These are phyloP conservation scores for Platyrinchus mystaceus DNA, from an alignment of 2,797 vertebrate genomes.

Conservation along the genomic window DNA sequence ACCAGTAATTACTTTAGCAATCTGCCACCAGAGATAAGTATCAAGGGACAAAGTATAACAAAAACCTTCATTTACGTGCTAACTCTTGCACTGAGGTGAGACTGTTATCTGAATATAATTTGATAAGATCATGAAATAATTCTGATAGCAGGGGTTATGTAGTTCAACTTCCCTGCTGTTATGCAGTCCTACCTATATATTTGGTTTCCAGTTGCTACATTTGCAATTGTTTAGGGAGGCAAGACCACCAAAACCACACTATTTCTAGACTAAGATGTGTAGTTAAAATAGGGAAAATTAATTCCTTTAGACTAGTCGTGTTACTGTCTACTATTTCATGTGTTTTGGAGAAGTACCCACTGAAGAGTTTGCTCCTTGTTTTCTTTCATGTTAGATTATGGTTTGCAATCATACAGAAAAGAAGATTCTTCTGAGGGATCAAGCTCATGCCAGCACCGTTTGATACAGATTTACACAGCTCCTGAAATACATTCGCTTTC, in stretches of 20 bases:
- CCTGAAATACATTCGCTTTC: conserved; percentile 75
- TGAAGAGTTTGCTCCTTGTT: not conserved
- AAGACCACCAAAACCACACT: not conserved
- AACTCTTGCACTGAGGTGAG: not conserved
- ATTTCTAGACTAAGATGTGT: not conserved
- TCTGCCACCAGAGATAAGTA: not conserved
- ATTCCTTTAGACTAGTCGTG: not conserved
- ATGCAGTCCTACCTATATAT: not conserved
- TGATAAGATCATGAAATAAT: not conserved
- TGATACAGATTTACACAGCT: conserved; percentile 77
- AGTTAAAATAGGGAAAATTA: not conserved
- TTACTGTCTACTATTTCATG: not conserved
- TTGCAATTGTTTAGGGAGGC: not conserved
- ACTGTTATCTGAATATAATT: not conserved
- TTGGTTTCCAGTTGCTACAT: not conserved
- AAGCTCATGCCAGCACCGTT: conserved; percentile 73
- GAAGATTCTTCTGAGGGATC: conserved; percentile 72
- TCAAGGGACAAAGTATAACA: not conserved
- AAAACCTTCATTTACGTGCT: not conserved
- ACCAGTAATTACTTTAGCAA: not conserved
- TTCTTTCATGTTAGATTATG: conserved; percentile 77
- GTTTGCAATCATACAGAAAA: conserved; percentile 78
- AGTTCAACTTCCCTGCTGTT: not conserved
- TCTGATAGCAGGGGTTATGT: not conserved
- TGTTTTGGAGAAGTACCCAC: not conserved